Conservation (phyloP, 2,888 invertebrate genomes). For the Allophyes oxyacanthae region DNA sequence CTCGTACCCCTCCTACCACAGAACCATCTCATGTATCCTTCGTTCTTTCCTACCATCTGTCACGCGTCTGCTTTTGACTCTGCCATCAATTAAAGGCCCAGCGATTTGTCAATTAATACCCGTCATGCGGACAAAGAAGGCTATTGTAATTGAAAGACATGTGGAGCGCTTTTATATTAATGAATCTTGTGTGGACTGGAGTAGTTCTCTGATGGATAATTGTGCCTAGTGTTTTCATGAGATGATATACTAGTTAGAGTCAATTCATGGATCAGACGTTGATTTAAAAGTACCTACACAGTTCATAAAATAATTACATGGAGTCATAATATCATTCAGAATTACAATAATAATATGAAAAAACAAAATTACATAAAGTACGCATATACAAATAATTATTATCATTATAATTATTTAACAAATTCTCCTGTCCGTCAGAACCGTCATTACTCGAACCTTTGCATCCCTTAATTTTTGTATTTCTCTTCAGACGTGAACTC, state of each 20-base stretch:
- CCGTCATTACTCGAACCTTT: too few species aligned
- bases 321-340: too few species aligned
- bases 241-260: constrained; percentile 39
- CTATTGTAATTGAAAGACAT: constrained; percentile 72
- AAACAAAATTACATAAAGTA: too few species aligned
- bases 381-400: too few species aligned
- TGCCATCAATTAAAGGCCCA: constrained; percentile 66
- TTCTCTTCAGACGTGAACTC: constrained; percentile 17
- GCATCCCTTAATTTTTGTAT: constrained; percentile 9
- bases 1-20: constrained; percentile 3
- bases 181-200: constrained; percentile 66
- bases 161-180: constrained; percentile 73
- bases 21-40: constrained; percentile 14
- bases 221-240: constrained; percentile 53
- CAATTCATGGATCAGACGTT: background rate
- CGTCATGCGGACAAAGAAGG: constrained; percentile 72
- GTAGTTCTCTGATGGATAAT: constrained; percentile 53
- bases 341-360: too few species aligned
- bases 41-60: constrained; percentile 57
- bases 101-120: constrained; percentile 78
- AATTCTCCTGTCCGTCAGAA: too few species aligned
- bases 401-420: too few species aligned
- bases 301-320: too few species aligned
- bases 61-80: constrained; percentile 61
- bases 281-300: too few species aligned